Conservation (phyloP, 92 coral and sea anemone species). For the Zoanthus gigantus region DNA sequence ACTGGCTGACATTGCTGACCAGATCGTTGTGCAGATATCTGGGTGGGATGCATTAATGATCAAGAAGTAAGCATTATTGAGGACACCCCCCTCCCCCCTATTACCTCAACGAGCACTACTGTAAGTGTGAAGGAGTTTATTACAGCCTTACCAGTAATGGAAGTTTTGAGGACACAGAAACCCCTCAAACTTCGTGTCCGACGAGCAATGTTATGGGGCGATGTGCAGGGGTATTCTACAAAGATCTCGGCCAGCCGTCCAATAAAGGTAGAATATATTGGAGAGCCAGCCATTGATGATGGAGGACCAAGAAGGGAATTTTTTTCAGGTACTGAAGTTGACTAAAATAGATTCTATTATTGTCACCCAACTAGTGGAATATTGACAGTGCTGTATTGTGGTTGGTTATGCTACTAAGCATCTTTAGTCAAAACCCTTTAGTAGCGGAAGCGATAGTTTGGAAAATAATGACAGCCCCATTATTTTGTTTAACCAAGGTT, state of each 20-base stretch:
- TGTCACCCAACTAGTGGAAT: slow-evolving; percentile 35
- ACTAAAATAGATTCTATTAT: slow-evolving; percentile 21
- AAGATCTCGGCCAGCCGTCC: slow-evolving; percentile 33
- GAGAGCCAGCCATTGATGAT: slow-evolving; percentile 37
- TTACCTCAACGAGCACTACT: slow-evolving; percentile 30
- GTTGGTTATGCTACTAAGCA: slow-evolving; percentile 34
- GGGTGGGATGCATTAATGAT: slow-evolving; percentile 40
- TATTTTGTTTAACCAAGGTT: slow-evolving; percentile 18
- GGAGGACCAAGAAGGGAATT: slow-evolving; percentile 36
- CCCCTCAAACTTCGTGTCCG: slow-evolving; percentile 28
- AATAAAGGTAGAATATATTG: slow-evolving; percentile 35
- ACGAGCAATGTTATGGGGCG: slow-evolving; percentile 17
- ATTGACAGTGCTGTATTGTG: slow-evolving; percentile 35
- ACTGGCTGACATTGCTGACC: slow-evolving; percentile 24
- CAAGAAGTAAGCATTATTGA: slow-evolving; percentile 26
- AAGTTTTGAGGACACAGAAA: slow-evolving; percentile 28
- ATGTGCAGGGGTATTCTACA: slow-evolving; percentile 39
- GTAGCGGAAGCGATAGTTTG: slow-evolving; percentile 35
- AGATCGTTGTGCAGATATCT: slow-evolving; percentile 26
- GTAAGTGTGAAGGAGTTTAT: slow-evolving; percentile 36
- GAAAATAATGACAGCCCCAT: slow-evolving; percentile 30
- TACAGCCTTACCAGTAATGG: slow-evolving; percentile 27
- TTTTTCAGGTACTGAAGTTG: slow-evolving; percentile 42
- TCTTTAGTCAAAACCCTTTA: slow-evolving; percentile 25
- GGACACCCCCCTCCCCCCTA: slow-evolving; percentile 20